Evolutionary conservation across 2,113 vertebrate genomes (phyloP), one percentile per base, ranked within the genome.

Genomic region (Tragelaphus imberbis): DNA sequence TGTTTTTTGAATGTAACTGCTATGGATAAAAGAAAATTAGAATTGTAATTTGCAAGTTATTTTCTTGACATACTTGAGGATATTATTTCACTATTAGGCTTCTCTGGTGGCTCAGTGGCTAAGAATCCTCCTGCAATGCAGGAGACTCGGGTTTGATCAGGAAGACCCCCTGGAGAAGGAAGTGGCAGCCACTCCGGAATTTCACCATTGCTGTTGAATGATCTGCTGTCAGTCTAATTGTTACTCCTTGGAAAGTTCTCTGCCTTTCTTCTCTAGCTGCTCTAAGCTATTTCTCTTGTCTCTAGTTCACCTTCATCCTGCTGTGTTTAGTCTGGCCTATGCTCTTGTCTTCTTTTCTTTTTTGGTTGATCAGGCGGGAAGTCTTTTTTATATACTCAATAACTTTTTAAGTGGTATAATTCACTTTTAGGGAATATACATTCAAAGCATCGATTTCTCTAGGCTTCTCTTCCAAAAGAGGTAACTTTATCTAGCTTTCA

Each of bases 391-490:
- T 27, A 19, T 21, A 10, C 16, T 88, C 55, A 23, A 12, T 44
- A 30, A 23, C 25, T 55, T 56, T 84, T 47, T 36, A 40, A 16
- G 61, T 75, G 49, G 7, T 84, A 23, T 33, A 19, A 16, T 44
- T 91, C 68, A 40, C 53, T 82, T 94, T 96, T 79, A 88, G 61
- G 40, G 40, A 40, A 40, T 4, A 40, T 40, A 40, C 40, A 40
- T 40, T 40, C 40, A 40, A 40, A 40, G 40, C 40, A 40, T 40
- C 40, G 40, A 40, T 40, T 40, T 40, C 40, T 40, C 40, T 81
- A 88, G 27, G 53, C 33, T 82, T n/a, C 21, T 93, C 40, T 58
- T 94, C 95, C 90, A 56, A 95, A 91, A 75, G 12, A 63, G 3
- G 12, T 33, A 21, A 40, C 15, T 81, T 75, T 7, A 14, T 44